Conservation (phyloP, 2,113 vertebrate species). For the Gorsachius goisagi region DNA sequence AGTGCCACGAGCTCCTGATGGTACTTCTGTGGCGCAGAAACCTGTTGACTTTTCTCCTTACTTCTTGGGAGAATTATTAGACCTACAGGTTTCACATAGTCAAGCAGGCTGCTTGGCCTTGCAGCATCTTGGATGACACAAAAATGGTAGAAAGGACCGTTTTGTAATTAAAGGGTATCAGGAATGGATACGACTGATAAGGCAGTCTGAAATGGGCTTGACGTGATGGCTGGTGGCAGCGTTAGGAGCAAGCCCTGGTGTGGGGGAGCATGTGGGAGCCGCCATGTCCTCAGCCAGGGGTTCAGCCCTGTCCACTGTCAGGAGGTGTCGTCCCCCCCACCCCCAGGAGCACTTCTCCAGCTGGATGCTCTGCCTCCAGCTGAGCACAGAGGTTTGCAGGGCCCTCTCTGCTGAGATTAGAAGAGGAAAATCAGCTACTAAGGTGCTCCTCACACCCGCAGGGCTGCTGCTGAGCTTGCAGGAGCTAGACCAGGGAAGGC, state of each 20-base stretch:
- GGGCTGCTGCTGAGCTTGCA: background rate
- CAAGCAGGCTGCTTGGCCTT: background rate
- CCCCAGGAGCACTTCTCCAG: background rate
- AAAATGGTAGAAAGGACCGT: background rate
- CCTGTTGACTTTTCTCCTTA: background rate
- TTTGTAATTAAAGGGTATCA: too few relatives aligned
- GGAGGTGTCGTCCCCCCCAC: too few relatives aligned
- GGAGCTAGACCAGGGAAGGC: background rate
- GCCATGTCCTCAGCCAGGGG: fast-evolving
- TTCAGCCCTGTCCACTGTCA: fast-evolving
- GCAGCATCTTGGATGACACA: too few relatives aligned
- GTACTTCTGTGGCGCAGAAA: background rate
- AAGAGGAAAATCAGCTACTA: background rate
- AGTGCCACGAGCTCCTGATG: background rate
- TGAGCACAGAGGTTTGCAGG: background rate
- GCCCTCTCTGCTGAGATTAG: background rate
- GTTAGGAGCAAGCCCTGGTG: fast-evolving
- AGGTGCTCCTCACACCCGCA: background rate
- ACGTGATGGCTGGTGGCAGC: fast-evolving
- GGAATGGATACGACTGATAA: background rate
- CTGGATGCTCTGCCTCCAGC: background rate
- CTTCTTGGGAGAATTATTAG: background rate
- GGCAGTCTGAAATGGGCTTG: background rate
- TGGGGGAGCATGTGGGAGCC: fast-evolving
- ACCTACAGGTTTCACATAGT: background rate